phyloP scores from a whole-genome alignment of 2,113 vertebrate genomes.

The Globicephala melas region DNA sequence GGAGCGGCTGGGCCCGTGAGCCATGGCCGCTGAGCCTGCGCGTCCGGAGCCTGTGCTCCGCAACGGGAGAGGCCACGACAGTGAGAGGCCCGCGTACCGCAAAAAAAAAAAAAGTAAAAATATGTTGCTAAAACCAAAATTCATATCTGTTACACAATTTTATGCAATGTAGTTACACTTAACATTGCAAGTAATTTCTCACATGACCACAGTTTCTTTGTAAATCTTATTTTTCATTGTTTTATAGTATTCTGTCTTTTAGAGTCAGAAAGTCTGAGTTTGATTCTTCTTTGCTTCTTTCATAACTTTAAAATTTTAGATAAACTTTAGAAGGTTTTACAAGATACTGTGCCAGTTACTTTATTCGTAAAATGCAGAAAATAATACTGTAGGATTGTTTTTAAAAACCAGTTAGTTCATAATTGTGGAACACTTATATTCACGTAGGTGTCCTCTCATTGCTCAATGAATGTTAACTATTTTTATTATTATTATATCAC shows the following conservation, averaged over 20 bases:
- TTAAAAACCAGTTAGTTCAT: background rate
- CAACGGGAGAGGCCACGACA: no score
- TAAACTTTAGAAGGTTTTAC: background rate
- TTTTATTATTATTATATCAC: background rate
- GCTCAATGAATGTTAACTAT: background rate
- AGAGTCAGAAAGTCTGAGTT: background rate
- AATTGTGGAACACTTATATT: background rate
- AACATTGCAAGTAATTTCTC: background rate
- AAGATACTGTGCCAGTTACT: background rate
- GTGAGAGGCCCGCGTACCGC: no score
- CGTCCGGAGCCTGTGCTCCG: no score
- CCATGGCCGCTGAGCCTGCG: no score
- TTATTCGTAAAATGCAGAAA: background rate
- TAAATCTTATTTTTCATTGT: background rate
- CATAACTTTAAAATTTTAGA: background rate
- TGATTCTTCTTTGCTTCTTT: background rate
- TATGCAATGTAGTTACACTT: background rate
- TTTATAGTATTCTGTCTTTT: background rate
- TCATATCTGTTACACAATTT: background rate
- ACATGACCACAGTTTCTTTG: background rate
- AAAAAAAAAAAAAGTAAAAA: no score
- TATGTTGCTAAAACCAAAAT: background rate
- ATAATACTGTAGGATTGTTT: background rate
- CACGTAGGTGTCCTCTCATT: background rate
- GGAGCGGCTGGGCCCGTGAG: no score